phyloP scores from a whole-genome alignment of 2,113 vertebrate genomes.

The Peromyscus maniculatus region DNA sequence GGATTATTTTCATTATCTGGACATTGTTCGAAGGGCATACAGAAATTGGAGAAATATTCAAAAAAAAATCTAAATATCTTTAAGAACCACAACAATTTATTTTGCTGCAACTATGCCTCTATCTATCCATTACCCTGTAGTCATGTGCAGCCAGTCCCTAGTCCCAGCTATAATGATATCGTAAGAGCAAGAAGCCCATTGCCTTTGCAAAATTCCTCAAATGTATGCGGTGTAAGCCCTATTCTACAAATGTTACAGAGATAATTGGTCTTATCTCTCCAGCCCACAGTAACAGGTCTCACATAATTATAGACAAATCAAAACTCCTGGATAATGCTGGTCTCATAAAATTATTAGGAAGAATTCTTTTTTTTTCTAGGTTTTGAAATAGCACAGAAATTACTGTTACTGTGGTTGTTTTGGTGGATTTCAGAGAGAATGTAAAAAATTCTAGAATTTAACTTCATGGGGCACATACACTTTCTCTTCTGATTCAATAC shows the following conservation, averaged over 20 bases:
- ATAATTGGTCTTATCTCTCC: neutral
- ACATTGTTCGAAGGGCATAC: neutral
- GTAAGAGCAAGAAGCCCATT: neutral
- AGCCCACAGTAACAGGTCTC: neutral
- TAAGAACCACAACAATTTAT: neutral
- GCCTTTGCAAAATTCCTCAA: neutral
- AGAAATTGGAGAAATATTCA: neutral
- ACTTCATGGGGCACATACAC: neutral
- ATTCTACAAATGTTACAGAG: neutral
- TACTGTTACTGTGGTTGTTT: neutral
- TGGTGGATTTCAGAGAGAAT: neutral
- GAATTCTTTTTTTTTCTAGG: neutral
- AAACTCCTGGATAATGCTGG: neutral
- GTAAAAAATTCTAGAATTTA: neutral
- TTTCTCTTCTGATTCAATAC: neutral
- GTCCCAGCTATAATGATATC: neutral
- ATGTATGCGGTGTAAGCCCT: neutral
- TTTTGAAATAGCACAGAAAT: neutral
- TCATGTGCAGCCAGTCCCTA: neutral
- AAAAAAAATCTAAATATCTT: neutral
- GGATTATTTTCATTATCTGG: neutral
- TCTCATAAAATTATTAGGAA: neutral
- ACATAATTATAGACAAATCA: neutral
- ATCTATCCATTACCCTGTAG: neutral
- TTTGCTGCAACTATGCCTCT: neutral